phyloP scores from a whole-genome alignment of 2,888 invertebrate species.

The Aleiodes leptofemur region DNA sequence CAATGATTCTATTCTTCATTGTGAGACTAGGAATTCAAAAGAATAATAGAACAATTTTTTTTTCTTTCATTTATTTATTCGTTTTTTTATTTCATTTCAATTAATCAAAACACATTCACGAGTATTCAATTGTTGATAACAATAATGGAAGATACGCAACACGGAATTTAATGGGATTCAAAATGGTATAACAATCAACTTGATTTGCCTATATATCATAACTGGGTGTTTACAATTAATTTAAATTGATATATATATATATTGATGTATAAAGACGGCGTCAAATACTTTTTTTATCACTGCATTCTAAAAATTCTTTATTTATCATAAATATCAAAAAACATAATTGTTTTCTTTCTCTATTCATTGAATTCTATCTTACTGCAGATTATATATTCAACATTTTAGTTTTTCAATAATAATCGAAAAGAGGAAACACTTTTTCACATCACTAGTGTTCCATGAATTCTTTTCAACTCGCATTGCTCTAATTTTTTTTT shows the following conservation, averaged over 20 bases:
- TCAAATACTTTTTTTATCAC: conserved; percentile 7
- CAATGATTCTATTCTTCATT: too few species aligned
- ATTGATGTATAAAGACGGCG: conserved; percentile 24
- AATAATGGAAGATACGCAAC: conserved; percentile 27
- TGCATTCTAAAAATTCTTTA: conserved; percentile 1
- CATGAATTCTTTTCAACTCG: not conserved
- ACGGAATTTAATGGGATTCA: conserved; percentile 9
- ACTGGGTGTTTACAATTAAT: conserved; percentile 17
- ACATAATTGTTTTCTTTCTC: not conserved
- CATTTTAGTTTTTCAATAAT: not conserved
- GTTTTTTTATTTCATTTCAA: conserved; percentile 7
- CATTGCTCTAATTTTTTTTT: not conserved
- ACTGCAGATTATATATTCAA: not conserved
- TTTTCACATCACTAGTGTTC: not conserved
- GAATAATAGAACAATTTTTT: conserved; percentile 18
- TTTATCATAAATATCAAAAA: conserved; percentile 10
- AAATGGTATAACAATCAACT: conserved; percentile 37
- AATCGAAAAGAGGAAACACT: not conserved
- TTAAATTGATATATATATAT: not conserved
- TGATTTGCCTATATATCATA: conserved; percentile 5
- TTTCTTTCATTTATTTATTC: conserved; percentile 27
- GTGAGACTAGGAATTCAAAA: not conserved
- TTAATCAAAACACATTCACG: conserved; percentile 28
- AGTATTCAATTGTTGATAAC: conserved; percentile 32
- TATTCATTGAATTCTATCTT: not conserved